These are phyloP conservation scores for Tonatia bakeri DNA, from an alignment of 2,113 vertebrate species.

Conservation along the genomic window DNA sequence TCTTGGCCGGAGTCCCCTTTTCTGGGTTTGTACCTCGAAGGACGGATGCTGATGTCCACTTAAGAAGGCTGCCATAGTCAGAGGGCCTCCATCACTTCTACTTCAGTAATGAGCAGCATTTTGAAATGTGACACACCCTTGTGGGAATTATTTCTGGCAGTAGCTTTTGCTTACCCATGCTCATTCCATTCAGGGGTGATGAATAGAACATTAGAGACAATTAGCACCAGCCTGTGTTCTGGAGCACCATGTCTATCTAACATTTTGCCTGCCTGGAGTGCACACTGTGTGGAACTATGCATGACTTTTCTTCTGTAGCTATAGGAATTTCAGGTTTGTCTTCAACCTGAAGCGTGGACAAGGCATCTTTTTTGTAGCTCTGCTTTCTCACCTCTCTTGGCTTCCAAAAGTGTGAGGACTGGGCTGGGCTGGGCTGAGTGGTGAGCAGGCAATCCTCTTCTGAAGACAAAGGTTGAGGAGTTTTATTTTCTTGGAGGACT, in stretches of 20 bases:
- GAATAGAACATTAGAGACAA: conserved; percentile 20
- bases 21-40: background rate
- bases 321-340: background rate
- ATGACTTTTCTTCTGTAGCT: background rate
- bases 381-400: background rate
- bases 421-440: background rate
- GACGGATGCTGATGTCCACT: background rate
- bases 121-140: background rate
- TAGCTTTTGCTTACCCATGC: background rate
- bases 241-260: background rate
- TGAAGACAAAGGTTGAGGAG: background rate
- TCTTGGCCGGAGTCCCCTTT: background rate
- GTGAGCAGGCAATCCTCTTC: background rate
- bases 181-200: background rate
- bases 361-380: background rate
- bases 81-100: background rate
- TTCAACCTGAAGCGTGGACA: background rate
- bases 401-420: background rate
- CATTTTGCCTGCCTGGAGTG: background rate
- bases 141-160: background rate
- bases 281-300: background rate
- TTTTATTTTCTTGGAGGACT: background rate
- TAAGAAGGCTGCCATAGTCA: background rate
- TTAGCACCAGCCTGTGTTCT: background rate
- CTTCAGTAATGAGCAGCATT: background rate